Percentiles rank a stretch among this genome's conserved stretches.
phyloP scores from a whole-genome alignment of 2,888 invertebrate genomes.

The Falcaria lacertinaria region DNA sequence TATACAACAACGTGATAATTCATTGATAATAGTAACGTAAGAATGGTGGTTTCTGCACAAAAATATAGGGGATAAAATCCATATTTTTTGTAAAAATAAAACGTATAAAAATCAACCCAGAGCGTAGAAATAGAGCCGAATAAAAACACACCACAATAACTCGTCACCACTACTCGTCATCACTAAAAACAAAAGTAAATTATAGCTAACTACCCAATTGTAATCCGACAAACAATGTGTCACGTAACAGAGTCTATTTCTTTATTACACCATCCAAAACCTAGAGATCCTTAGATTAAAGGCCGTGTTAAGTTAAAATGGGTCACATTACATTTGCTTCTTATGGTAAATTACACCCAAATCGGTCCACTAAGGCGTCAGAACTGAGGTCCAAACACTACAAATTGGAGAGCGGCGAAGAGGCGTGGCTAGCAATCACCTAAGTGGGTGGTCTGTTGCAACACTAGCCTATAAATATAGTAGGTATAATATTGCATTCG shows the following conservation, averaged over 20 bases:
- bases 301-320: neutral
- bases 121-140: neutral
- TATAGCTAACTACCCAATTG: constrained; percentile 26
- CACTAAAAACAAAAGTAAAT: constrained; percentile 30
- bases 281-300: neutral
- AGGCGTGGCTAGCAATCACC: constrained; percentile 60
- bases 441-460: constrained; percentile 61
- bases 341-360: constrained; percentile 1
- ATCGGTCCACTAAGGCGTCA: constrained; percentile 18
- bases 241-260: constrained; percentile 23
- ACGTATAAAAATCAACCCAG: no score
- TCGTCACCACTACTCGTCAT: no score
- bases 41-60: no score
- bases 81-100: no score
- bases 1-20: no score
- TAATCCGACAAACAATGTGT: constrained; percentile 36
- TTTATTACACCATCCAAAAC: constrained; percentile 14
- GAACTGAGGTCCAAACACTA: constrained; percentile 31
- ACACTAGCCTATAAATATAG: constrained; percentile 53
- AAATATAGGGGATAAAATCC: no score
- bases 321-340: neutral
- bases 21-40: no score
- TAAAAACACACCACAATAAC: constrained; percentile 15
- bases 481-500: constrained; percentile 50
- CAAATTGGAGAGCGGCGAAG: constrained; percentile 58